A percentile compares a stretch with the other conserved stretches of the same genome.
Conservation (phyloP, 2,888 invertebrate genomes). For the Labia minor region DNA sequence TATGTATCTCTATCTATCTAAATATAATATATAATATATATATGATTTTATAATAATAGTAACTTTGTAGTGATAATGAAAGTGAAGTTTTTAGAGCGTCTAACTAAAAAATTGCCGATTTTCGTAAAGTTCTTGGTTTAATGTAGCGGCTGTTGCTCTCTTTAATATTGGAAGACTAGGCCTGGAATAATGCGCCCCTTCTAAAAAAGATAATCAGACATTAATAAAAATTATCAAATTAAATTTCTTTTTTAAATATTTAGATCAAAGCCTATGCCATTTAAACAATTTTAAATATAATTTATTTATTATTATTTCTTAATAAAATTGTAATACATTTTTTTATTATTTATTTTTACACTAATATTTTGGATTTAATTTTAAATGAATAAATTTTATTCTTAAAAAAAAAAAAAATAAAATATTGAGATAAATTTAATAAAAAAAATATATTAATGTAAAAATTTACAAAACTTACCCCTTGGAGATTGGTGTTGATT, state of each 20-base stretch:
- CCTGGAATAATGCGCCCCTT: neutral
- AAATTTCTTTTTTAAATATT: neutral
- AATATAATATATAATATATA: neutral
- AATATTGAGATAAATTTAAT: neutral
- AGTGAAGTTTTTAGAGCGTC: neutral
- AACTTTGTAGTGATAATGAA: neutral
- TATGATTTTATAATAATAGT: neutral
- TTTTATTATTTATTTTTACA: no score
- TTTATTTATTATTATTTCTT: no score
- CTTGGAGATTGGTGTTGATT: no score
- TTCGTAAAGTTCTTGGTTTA: neutral
- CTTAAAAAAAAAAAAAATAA: neutral
- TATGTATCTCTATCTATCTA: no score
- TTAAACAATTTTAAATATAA: no score
- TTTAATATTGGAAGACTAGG: neutral
- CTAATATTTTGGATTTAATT: no score
- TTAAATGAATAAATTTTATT: no score
- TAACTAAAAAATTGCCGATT: no score
- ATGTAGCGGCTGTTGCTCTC: neutral
- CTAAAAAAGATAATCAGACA: no score
- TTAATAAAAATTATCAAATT: neutral
- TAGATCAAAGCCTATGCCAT: neutral
- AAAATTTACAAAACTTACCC: neutral
- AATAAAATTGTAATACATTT: no score
- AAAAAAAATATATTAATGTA: neutral